Base-by-base conservation (phyloP, 2,113 vertebrate species). In the Mobula birostris region DNA sequence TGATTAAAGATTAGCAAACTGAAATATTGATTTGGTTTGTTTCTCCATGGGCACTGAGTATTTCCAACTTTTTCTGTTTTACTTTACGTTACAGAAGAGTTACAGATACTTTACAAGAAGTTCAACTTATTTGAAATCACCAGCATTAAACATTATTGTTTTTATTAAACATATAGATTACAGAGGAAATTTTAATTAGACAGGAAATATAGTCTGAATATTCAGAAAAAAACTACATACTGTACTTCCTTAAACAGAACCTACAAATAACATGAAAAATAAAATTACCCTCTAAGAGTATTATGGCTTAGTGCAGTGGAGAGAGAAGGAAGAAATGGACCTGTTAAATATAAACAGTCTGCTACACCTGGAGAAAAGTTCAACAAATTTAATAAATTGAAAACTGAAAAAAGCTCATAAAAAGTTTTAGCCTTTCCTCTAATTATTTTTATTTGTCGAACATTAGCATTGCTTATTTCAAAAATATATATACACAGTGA, bases 141-240 rank as follows among this genome's bases (percentile, higher is more conserved):
- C 91, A 93, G 91, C 36, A 74, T 74, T 40, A 40, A 68, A n/a
- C 91, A 70, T 74, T 93, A 74, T 70, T 93, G 68, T 21, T 93
- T 93, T 93, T 93, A 93, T 93, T 93, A 74, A 93, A 93, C 24
- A 48, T 74, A 93, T 48, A 56, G 91, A 93, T 93, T 93, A 93
- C 91, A 93, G 68, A 93, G 68, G 91, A 36, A 93, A 24, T 29
- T 74, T 74, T 93, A 93, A 93, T 93, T 93, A 74, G 68, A 93
- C 70, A 70, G 68, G 70, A 74, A 93, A 56, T 93, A 93, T 24
- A 93, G 70, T 74, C 91, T 74, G 68, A 93, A 48, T 72, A 93
- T 74, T 72, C 91, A 74, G 36, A 74, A 74, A 93, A 92, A 74
- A 63, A 74, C 91, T 74, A 74, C 68, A 93, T 68, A 93, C 68